Conservation (phyloP, 2,113 vertebrate species). For the Jacana jacana region DNA sequence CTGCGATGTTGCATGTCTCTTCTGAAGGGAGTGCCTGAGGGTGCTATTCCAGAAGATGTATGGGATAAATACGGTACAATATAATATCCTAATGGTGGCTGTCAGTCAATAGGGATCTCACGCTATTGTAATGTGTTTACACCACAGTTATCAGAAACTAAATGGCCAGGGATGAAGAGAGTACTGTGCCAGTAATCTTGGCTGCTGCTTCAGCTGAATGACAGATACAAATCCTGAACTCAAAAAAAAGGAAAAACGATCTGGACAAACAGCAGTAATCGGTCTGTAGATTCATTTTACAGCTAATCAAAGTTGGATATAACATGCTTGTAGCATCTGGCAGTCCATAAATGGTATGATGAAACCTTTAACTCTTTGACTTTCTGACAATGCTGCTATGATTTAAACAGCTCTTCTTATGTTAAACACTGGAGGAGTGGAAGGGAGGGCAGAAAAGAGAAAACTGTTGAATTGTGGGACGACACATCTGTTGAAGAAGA, state of each 20-base stretch:
- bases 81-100: neutral
- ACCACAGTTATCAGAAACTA: neutral
- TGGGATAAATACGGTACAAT: neutral
- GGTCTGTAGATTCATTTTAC: conserved; percentile 45
- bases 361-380: conserved; percentile 45
- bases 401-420: conserved; percentile 8
- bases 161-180: neutral
- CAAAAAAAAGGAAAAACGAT: neutral
- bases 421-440: neutral
- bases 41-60: neutral
- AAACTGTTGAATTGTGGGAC: neutral
- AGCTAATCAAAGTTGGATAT: conserved; percentile 46
- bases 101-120: neutral
- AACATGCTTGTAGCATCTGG: conserved; percentile 57
- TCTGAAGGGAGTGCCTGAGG: neutral
- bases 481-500: neutral
- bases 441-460: neutral
- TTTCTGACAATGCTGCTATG: conserved; percentile 11
- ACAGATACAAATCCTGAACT: conserved; percentile 8
- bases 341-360: conserved; percentile 26
- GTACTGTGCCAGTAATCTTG: neutral
- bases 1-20: neutral
- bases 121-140: neutral
- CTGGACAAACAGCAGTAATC: conserved; percentile 21
- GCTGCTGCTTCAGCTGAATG: conserved; percentile 9